Evolutionary conservation across 2,797 vertebrate genomes (phyloP), one percentile per base, ranked within the genome.

Genomic region (Perodicticus potto): DNA sequence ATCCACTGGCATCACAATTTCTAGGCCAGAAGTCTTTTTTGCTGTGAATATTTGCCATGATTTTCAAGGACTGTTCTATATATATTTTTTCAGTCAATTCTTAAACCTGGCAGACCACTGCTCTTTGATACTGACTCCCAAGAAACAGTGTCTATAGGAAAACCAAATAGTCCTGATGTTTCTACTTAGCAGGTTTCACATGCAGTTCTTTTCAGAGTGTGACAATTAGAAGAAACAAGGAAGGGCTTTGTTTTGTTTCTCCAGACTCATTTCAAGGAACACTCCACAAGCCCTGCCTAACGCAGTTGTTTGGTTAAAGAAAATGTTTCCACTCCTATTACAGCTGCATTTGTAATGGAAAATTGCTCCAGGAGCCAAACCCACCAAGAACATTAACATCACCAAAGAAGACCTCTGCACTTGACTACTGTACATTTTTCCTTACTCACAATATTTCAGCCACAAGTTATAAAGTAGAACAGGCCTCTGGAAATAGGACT

Each of bases 321-420:
- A 97, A 98, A 98, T 96, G 92, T 95, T 98, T 97, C 96, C 89
- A 95, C 89, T 97, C 83, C 70, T 89, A 96, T 96, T 96, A 76
- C 23, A 94, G 89, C 12, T 96, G 94, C 95, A 94, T 91, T 92
- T 93, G 96, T 97, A 97, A 98, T 97, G 98, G 94, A 98, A 98
- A 98, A 98, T 97, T 2, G 32, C 94, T 97, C 97, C 86, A 29
- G 96, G 95, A 97, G 95, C 96, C 96, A 97, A 97, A 97, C 96
- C 95, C 72, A 92, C 77, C 92, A 97, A 84, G 95, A 97, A 91
- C 1, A 0, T 65, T 97, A 91, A 81, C 92, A 93, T 59, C 78
- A 77, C 85, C 83, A 40, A 70, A 80, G 69, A 96, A 97, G 94
- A 96, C 32, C 88, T 97, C 96, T 97, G 81, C 85, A 89, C 0